Evolutionary conservation across 2,113 vertebrate genomes (phyloP).

Genomic region (Eublepharis macularius): DNA sequence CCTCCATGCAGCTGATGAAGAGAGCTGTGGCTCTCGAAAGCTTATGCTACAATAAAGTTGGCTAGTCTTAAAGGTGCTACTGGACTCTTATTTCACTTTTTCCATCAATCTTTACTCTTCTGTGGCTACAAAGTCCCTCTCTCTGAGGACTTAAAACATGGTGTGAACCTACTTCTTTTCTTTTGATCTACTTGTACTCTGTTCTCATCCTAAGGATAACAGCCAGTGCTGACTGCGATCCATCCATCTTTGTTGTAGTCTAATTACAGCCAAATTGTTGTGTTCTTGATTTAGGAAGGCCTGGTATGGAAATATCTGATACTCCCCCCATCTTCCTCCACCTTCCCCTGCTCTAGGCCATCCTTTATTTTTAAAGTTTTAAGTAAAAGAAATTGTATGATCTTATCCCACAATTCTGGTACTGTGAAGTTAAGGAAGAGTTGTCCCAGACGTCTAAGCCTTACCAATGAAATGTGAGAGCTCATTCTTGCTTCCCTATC

Average conservation of each 20-base stretch:
- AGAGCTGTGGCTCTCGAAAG: no score
- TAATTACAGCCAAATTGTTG: no score
- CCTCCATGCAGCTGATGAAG: no score
- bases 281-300: not conserved
- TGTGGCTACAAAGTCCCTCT: not conserved
- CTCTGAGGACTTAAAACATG: not conserved
- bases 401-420: not conserved
- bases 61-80: no score
- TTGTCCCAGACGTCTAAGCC: not conserved
- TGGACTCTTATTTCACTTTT: no score
- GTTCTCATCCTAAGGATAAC: not conserved
- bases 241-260: not conserved
- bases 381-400: not conserved
- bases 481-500: not conserved
- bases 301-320: not conserved
- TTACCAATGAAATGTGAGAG: not conserved
- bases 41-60: no score
- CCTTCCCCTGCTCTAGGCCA: not conserved
- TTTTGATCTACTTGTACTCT: not conserved
- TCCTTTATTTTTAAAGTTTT: not conserved
- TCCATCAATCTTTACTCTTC: not conserved
- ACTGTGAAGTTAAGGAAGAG: not conserved
- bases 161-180: no score
- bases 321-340: no score
- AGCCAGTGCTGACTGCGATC: no score